Conservation (phyloP, 2,888 invertebrate genomes). For the Polymixis lichenea region DNA sequence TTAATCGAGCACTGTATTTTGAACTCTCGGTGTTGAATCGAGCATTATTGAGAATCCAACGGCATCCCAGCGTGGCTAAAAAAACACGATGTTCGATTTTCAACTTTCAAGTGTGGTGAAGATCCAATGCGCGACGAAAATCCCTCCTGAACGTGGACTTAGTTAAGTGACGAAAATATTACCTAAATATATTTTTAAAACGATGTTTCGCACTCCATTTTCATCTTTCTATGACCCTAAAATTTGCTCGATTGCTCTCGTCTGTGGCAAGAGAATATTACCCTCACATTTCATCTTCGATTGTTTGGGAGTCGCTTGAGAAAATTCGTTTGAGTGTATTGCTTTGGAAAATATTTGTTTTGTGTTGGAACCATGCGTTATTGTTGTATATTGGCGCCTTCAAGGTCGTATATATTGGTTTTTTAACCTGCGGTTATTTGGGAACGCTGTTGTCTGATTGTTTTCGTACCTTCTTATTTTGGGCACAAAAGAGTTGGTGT, state of each 20-base stretch:
- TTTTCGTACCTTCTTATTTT: not conserved
- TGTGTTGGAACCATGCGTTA: slow-evolving; percentile 39
- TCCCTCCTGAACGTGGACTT: no score
- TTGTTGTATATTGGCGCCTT: slow-evolving; percentile 44
- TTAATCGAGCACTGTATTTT: no score
- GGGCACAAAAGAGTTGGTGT: not conserved
- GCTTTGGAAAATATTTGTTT: slow-evolving; percentile 55
- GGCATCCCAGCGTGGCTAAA: no score
- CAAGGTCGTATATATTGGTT: slow-evolving; percentile 43
- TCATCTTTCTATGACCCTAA: slow-evolving; percentile 10
- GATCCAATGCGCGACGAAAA: no score
- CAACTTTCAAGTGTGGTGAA: no score
- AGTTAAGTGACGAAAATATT: no score
- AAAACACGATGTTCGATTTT: no score
- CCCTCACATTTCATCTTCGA: slow-evolving; percentile 65
- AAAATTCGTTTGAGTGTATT: slow-evolving; percentile 61
- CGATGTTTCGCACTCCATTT: slow-evolving; percentile 10
- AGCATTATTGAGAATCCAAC: no score
- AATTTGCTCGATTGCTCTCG: slow-evolving; percentile 58
- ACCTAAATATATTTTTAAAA: not conserved
- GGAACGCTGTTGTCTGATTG: slow-evolving; percentile 1
- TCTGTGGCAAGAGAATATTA: slow-evolving; percentile 58
- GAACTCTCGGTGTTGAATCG: no score
- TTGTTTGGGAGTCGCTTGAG: slow-evolving; percentile 52
- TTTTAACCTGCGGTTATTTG: slow-evolving; percentile 12